These are phyloP conservation scores for Drosophila pseudotalamancana DNA, from an alignment of 2,888 invertebrate genomes.

Conservation along the genomic window DNA sequence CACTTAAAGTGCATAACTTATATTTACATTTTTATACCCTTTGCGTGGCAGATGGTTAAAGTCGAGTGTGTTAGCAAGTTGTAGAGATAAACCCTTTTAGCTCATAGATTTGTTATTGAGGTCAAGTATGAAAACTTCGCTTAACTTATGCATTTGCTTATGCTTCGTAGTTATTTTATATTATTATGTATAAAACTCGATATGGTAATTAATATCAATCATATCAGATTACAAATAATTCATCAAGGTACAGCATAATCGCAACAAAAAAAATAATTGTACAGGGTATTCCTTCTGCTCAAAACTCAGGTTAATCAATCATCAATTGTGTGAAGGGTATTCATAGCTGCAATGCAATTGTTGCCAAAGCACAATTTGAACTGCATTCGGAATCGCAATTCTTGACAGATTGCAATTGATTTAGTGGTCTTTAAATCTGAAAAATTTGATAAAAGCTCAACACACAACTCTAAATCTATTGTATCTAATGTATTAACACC, in stretches of 20 bases:
- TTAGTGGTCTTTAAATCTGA: constrained; percentile 42
- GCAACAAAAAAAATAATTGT: too few species aligned
- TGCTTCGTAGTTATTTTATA: too few species aligned
- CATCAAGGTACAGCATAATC: too few species aligned
- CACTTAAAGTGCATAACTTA: constrained; percentile 31
- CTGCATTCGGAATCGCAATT: constrained; percentile 19
- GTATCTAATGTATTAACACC: constrained; percentile 53
- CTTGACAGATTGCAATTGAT: constrained; percentile 53
- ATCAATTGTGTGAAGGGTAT: background rate
- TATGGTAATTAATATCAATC: too few species aligned
- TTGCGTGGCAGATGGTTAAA: background rate
- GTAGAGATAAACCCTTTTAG: too few species aligned
- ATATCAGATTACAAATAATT: too few species aligned
- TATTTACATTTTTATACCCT: constrained; percentile 13
- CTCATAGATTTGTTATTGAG: background rate
- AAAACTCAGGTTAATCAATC: background rate
- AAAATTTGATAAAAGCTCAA: constrained; percentile 1
- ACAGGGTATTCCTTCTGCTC: background rate
- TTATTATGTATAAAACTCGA: too few species aligned
- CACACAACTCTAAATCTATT: constrained; percentile 31
- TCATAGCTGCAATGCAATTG: background rate
- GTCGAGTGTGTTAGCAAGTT: background rate
- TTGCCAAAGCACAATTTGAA: background rate
- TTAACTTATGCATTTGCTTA: too few species aligned
- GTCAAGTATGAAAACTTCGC: too few species aligned